Base-by-base conservation (phyloP, 2,113 vertebrate species). In the Maccullochella peelii region DNA sequence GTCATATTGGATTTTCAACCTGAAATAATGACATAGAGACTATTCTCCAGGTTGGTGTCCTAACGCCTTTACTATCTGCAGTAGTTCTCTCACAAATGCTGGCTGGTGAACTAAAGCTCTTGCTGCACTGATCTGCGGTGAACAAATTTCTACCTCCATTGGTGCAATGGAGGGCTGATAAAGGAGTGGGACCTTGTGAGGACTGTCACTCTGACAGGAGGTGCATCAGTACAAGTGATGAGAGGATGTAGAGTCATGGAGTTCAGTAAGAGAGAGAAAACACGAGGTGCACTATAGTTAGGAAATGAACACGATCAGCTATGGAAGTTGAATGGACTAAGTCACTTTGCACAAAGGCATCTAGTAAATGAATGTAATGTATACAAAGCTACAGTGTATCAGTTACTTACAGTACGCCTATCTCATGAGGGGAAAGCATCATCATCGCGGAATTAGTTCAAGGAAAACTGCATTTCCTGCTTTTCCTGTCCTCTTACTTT, bases 111-210 rank as follows among this genome's bases (percentile, higher is more conserved):
- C 49, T 69, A 74, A 84, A 82, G 85, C 69, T 75, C 49, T 57
- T 44, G 36, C 65, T 20, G 30, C 68, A 88, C 65, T 78, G 80
- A 88, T 61, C 61, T 77, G 27, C 38, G 12, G 59, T 70, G 62
- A 57, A 59, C 16, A 44, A 75, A 86, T 73, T 90, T 85, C 84
- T 81, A 76, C 77, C 82, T 73, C 90, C 50, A 85, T 83, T 36
- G 82, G 52, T 79, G 40, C 18, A 59, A 44, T 36, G 5, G 7
- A 65, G 8, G 40, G 16, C 25, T 23, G 38, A 57, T 42, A 23
- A 27, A 49, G 47, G 8, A 63, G 12, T 44, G 25, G 42, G 62
- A 71, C 54, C 77, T 72, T 59, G 72, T 83, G 79, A 84, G 65
- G 74, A 84, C 73, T 80, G 75, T 70, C 58, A 86, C 50, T 83